Evolutionary conservation across 2,888 invertebrate species (phyloP).

Genomic region (Orgyia antiqua): DNA sequence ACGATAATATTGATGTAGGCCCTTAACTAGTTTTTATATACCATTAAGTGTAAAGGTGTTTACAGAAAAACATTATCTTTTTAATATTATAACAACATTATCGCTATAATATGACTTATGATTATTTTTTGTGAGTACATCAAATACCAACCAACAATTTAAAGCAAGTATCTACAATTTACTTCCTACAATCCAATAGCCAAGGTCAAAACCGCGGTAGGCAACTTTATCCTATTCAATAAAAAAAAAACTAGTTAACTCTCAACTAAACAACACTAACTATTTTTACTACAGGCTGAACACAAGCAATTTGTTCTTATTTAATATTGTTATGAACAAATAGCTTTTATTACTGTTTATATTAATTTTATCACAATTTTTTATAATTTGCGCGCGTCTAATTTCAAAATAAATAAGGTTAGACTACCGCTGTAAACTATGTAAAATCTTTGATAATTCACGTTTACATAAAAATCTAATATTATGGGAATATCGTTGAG

Average conservation of each 20-base stretch:
- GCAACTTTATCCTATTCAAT: constrained; percentile 69
- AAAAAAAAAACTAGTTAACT: constrained; percentile 56
- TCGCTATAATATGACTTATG: constrained; percentile 48
- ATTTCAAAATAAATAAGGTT: constrained; percentile 59
- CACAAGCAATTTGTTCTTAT: constrained; percentile 8
- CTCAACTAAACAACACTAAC: constrained; percentile 35
- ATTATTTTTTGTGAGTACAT: constrained; percentile 71
- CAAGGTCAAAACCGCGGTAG: constrained; percentile 71
- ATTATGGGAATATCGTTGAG: constrained; percentile 7
- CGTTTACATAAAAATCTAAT: constrained; percentile 4
- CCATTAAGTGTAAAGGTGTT: no score
- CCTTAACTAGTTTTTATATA: no score
- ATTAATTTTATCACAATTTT: constrained; percentile 27
- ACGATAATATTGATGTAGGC: no score
- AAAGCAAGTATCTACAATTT: constrained; percentile 73
- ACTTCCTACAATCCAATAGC: constrained; percentile 78
- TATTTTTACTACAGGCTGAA: constrained; percentile 10
- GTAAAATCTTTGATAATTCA: constrained; percentile 15
- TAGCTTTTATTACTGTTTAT: constrained; percentile 3
- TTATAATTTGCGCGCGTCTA: constrained; percentile 65
- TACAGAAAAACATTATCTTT: constrained; percentile 13
- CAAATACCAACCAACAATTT: constrained; percentile 76
- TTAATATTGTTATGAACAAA: constrained; percentile 3
- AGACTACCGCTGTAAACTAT: constrained; percentile 36
- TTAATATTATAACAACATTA: constrained; percentile 28